phyloP scores from a whole-genome alignment of 2,113 vertebrate genomes.

The Piaya cayana region DNA sequence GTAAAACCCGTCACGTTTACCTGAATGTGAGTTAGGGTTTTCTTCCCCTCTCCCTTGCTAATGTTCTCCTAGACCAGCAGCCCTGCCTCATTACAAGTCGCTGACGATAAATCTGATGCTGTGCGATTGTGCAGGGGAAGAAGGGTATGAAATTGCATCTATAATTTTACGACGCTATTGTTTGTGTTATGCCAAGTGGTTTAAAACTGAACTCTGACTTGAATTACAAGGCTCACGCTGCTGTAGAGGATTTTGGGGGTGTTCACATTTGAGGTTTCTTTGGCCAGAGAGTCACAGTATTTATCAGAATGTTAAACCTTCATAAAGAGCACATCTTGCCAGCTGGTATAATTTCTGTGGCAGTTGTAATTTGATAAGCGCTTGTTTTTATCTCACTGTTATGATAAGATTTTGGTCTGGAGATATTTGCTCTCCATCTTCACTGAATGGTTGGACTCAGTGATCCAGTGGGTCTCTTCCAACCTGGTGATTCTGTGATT shows the following conservation, averaged over 20 bases:
- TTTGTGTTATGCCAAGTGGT: not conserved
- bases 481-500: too few relatives aligned
- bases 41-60: not conserved
- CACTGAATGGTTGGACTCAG: too few relatives aligned
- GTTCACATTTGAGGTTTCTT: not conserved
- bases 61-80: not conserved
- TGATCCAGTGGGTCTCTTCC: too few relatives aligned
- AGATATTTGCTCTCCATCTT: not conserved
- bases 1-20: not conserved
- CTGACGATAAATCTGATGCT: not conserved
- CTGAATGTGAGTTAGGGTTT: not conserved
- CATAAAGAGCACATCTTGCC: not conserved
- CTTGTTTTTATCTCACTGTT: not conserved
- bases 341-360: not conserved
- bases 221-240: not conserved
- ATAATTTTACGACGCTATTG: fast-evolving
- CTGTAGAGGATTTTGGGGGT: not conserved
- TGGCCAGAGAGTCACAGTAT: not conserved
- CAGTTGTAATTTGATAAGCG: not conserved
- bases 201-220: not conserved
- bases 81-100: fast-evolving
- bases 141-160: not conserved
- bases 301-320: not conserved
- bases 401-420: not conserved
- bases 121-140: not conserved